Percentiles rank a stretch among this genome's conserved stretches.
Evolutionary conservation across 2,113 vertebrate genomes (phyloP).

Genomic region (Ophiodon elongatus): DNA sequence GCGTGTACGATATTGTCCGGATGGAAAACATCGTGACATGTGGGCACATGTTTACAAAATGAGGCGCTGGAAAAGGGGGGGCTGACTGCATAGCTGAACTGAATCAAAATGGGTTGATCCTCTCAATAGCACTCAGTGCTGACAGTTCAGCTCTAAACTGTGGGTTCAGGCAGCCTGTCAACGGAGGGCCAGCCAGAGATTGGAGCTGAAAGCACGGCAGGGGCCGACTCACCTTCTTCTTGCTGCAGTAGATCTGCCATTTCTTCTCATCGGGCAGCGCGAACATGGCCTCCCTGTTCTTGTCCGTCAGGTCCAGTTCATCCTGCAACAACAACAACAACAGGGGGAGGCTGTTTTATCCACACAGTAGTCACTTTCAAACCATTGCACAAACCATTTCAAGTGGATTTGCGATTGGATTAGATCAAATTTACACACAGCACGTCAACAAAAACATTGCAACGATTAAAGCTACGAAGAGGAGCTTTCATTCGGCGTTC

Average conservation of each 20-base stretch:
- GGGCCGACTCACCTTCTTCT: conserved; percentile 91
- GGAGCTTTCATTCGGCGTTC: neutral
- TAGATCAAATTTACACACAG: neutral
- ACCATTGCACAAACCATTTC: neutral
- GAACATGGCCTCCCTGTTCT: conserved; percentile 98
- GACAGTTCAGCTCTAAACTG: conserved; percentile 52
- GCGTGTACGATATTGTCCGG: neutral
- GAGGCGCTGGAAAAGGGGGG: conserved; percentile 35
- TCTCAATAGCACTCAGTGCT: conserved; percentile 45
- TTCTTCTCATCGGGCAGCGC: conserved; percentile 98
- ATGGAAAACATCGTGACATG: conserved; percentile 1
- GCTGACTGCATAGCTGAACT: conserved; percentile 10
- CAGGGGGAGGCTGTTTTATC: neutral
- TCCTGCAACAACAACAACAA: conserved; percentile 86
- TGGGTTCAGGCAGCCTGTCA: conserved; percentile 52
- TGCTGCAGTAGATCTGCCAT: conserved; percentile 99
- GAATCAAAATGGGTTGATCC: conserved; percentile 27
- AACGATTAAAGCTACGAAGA: neutral
- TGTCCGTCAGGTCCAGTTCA: conserved; percentile 97
- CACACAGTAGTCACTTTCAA: neutral
- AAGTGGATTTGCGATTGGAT: neutral
- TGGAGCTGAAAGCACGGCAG: conserved; percentile 13
- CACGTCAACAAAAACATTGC: neutral
- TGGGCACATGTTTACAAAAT: conserved; percentile 45
- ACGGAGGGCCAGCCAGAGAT: conserved; percentile 55